phyloP scores from a whole-genome alignment of 2,888 invertebrate genomes.

The Stegophylla sp. region DNA sequence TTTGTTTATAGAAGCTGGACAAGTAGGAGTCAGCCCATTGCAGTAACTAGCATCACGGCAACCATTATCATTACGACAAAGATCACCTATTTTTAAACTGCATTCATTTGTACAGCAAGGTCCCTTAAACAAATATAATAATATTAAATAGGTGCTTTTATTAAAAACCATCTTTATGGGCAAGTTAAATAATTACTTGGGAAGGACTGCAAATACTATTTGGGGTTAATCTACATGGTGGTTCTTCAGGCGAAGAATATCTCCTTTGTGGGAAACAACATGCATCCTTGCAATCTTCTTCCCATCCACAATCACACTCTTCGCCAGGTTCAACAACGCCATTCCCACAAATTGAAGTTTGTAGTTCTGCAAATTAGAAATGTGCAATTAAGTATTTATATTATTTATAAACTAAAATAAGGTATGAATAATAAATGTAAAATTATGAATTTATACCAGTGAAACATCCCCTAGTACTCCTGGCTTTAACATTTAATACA shows the following conservation, averaged over 20 bases:
- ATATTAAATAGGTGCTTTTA: not conserved
- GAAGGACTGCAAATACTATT: constrained; percentile 81
- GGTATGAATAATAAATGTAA: not conserved
- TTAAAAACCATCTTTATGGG: not conserved
- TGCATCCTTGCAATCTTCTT: constrained; percentile 90
- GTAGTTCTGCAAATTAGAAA: constrained; percentile 44
- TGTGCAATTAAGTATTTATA: not conserved
- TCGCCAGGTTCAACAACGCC: constrained; percentile 96
- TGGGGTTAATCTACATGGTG: constrained; percentile 86
- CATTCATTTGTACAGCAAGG: constrained; percentile 93
- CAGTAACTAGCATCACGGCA: constrained; percentile 92
- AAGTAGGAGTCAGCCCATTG: constrained; percentile 85
- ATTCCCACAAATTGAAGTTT: constrained; percentile 89
- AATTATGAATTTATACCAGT: constrained; percentile 71
- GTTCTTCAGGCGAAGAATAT: constrained; percentile 77
- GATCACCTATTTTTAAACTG: constrained; percentile 82
- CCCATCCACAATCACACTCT: constrained; percentile 99
- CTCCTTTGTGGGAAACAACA: constrained; percentile 92
- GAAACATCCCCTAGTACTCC: constrained; percentile 89
- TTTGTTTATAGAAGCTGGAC: constrained; percentile 90
- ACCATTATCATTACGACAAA: constrained; percentile 91
- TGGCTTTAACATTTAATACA: constrained; percentile 88
- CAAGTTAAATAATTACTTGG: constrained; percentile 69
- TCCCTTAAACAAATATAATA: constrained; percentile 70
- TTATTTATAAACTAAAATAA: too few relatives aligned